These are phyloP conservation scores for Euclidia mi DNA, from an alignment of 2,888 invertebrate genomes.

Conservation along the genomic window DNA sequence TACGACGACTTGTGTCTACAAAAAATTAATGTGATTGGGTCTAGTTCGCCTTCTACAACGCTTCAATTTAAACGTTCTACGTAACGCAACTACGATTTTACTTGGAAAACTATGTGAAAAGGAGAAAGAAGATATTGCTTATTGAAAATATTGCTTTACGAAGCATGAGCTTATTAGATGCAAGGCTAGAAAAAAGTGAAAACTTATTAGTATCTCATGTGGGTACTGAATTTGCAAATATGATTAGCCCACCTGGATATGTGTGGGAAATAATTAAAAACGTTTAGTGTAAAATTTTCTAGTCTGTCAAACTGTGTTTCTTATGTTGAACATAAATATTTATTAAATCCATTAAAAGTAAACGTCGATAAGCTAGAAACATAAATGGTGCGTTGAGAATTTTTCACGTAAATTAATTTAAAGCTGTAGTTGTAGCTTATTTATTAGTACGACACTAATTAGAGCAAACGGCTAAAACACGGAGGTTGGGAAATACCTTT, in stretches of 20 bases:
- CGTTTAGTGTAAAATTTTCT: slow-evolving; percentile 18
- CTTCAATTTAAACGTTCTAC: no score
- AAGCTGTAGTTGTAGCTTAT: slow-evolving; percentile 3
- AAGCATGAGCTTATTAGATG: no score
- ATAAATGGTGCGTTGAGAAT: slow-evolving; percentile 22
- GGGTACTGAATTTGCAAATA: background rate
- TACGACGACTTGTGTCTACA: no score
- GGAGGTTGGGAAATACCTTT: slow-evolving; percentile 7
- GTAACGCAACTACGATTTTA: no score
- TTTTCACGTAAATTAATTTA: slow-evolving; percentile 26
- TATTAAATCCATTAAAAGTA: slow-evolving; percentile 35
- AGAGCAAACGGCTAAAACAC: slow-evolving; percentile 10
- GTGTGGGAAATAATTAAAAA: slow-evolving; percentile 20
- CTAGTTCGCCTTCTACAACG: no score
- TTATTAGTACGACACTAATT: slow-evolving; percentile 14
- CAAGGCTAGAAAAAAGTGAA: no score
- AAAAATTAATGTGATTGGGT: no score
- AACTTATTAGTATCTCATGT: no score
- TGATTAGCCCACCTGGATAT: background rate
- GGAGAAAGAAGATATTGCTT: no score
- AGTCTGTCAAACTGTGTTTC: slow-evolving; percentile 23
- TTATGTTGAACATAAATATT: slow-evolving; percentile 31
- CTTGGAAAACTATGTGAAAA: no score
- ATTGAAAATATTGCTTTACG: no score
- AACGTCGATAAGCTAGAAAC: slow-evolving; percentile 23